Base-by-base conservation (phyloP, 2,888 invertebrate species). In the Noctua fimbriata region DNA sequence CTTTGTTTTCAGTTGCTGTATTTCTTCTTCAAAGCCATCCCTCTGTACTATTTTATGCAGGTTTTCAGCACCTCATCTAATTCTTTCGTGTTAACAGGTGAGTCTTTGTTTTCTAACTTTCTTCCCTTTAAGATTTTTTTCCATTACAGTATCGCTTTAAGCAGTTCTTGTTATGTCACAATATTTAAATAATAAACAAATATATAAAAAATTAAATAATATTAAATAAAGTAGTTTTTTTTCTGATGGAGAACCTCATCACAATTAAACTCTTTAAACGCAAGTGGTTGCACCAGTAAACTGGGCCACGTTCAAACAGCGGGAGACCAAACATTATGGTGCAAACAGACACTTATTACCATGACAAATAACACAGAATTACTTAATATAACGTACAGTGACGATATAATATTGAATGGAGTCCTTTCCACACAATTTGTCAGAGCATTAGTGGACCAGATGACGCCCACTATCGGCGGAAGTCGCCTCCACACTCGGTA, bases 351-450 rank as follows among this genome's bases (percentile, higher is more conserved):
- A 12, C 60, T 75, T 76, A 76, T 82, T 82, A 67, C 36, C 69
- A 76, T 76, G 24, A 81, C 81, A 81, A 80, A 44, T 80, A 74
- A 69, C 28, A 65, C 44, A 47, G 69, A 55, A 76, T 76, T 82
- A 69, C 82, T 82, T 69, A 69, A 80, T 81, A 76, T 80, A 76
- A 55, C 18, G 16, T 24, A 28, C 28, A 63, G 69, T 63, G 69
- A 55, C 69, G 12, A 47, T 76, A 76, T 52, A 16, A 52, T 82
- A 63, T 55, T 28, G 47, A 55, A 36, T 16, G 21, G 52, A 76
- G 76, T 52, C 28, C 82, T 82, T 76, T 81, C 82, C 63, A 69
- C 63, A 81, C 69, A 69, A 82, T 82, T 69, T 55, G 82, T 65
- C 36, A 6, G 36, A 44, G 24, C 52, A 28, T 1, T 74, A 60